phyloP scores from a whole-genome alignment of 2,888 invertebrate species.

The Rhodophaea formosa region DNA sequence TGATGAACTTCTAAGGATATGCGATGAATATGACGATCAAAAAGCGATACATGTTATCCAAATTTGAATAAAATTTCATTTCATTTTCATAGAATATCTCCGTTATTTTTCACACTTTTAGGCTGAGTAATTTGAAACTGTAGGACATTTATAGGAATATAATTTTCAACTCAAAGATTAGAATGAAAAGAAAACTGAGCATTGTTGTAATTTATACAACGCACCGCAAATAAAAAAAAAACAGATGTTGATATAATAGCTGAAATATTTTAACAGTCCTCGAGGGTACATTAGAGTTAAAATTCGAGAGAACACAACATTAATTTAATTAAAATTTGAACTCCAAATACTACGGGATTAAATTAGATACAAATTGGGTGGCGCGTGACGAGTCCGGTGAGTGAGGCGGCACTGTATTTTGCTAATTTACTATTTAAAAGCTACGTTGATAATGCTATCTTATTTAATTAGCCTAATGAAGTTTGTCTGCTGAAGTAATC shows the following conservation, averaged over 20 bases:
- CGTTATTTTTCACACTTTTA: too few relatives aligned
- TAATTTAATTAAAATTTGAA: slow-evolving; percentile 25
- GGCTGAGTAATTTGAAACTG: too few relatives aligned
- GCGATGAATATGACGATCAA: too few relatives aligned
- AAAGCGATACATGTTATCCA: too few relatives aligned
- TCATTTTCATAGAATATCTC: too few relatives aligned
- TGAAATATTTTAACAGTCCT: background rate
- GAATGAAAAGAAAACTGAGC: too few relatives aligned
- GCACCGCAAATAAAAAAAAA: background rate
- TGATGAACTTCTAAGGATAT: too few relatives aligned
- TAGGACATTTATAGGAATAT: too few relatives aligned
- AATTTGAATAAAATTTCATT: too few relatives aligned
- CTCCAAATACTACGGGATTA: slow-evolving; percentile 33
- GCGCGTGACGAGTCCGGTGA: slow-evolving; percentile 32
- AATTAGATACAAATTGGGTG: slow-evolving; percentile 46
- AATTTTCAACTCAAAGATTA: too few relatives aligned
- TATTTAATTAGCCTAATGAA: slow-evolving; percentile 71
- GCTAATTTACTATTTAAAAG: slow-evolving; percentile 48
- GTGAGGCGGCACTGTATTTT: slow-evolving; percentile 40
- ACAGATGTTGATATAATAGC: slow-evolving; percentile 4
- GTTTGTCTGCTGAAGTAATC: slow-evolving; percentile 44
- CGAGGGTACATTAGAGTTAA: slow-evolving; percentile 4
- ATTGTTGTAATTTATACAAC: too few relatives aligned
- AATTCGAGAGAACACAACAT: slow-evolving; percentile 18
- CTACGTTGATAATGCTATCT: slow-evolving; percentile 57